These are phyloP conservation scores for Drosophila sproati DNA, from an alignment of 1,140 invertebrate genomes.

Conservation along the genomic window DNA sequence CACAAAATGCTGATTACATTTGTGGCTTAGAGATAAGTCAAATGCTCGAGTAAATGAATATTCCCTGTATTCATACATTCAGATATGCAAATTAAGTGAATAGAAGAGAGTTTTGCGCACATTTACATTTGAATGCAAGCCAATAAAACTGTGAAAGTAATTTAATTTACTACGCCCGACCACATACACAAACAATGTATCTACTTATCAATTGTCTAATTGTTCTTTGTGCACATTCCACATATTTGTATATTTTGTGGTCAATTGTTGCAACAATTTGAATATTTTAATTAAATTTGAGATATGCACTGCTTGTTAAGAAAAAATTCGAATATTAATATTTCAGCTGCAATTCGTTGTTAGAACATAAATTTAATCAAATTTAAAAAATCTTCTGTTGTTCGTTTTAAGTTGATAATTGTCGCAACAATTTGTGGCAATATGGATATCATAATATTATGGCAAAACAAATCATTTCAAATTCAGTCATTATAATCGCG, in stretches of 20 bases:
- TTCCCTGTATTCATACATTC: not conserved
- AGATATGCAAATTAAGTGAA: conserved; percentile 34
- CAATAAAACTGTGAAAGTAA: conserved; percentile 29
- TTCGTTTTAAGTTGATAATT: not conserved
- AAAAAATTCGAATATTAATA: not conserved
- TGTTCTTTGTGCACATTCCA: conserved; percentile 42
- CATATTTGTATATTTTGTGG: conserved; percentile 46
- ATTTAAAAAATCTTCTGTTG: too few species aligned
- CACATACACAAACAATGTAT: conserved; percentile 3
- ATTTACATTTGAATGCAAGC: conserved; percentile 17
- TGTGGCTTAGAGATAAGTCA: conserved; percentile 42
- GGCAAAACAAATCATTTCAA: conserved; percentile 8
- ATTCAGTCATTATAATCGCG: conserved; percentile 31
- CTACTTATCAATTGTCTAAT: conserved; percentile 41
- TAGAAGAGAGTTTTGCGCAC: conserved; percentile 3
- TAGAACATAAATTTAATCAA: not conserved
- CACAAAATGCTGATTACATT: conserved; percentile 59
- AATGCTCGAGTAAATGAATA: conserved; percentile 20
- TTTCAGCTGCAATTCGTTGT: too few species aligned
- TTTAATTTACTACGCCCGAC: conserved; percentile 4
- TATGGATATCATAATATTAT: conserved; percentile 7
- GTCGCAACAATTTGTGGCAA: not conserved
- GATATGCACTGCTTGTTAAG: not conserved
- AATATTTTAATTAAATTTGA: conserved; percentile 19
- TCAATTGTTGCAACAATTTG: conserved; percentile 30